Evolutionary conservation across 2,888 invertebrate genomes (phyloP), one percentile per base, ranked within the genome.

Genomic region (Argyresthia albistria): DNA sequence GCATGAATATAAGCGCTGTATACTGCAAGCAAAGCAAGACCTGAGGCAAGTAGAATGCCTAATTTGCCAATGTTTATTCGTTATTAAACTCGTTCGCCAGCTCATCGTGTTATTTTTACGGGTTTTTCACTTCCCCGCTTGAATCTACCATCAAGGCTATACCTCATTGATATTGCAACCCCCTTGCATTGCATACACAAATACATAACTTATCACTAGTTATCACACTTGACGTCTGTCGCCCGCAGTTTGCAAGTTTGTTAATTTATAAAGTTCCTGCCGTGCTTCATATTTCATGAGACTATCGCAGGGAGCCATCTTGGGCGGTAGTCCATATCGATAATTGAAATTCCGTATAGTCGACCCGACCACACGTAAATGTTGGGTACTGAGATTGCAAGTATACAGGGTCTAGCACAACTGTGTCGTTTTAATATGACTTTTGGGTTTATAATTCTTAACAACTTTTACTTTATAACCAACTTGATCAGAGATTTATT

Each of bases 201-300:
- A 48, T 48, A 37, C 48, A 37, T 36, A 48, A 36, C 37, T 37
- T 48, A 48, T 51, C 49, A n/a, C n/a, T n/a, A n/a, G n/a, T n/a
- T n/a, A n/a, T 42, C 47, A 39, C 16, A 47, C 37, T 53, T 43
- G 47, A 42, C 46, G 46, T 47, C 47, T 53, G 55, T 53, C 52
- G 12, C 48, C 45, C 36, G 43, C 48, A 35, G 50, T 47, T 53
- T 43, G 52, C 50, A 55, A 55, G 53, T 53, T 48, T 16, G 45
- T 50, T 55, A 53, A 55, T 55, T 55, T 51, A 43, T 53, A 55
- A 55, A 55, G 47, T 55, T 48, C 7, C 37, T 9, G 39, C 45
- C 43, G 37, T 12, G 35, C 6, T 50, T 35, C 48, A 47, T 48
- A 52, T 55, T 53, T 48, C 48, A 48, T 48, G 12, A 9, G 15